Conservation (phyloP, 2,888 invertebrate genomes). For the Laothoe populi region DNA sequence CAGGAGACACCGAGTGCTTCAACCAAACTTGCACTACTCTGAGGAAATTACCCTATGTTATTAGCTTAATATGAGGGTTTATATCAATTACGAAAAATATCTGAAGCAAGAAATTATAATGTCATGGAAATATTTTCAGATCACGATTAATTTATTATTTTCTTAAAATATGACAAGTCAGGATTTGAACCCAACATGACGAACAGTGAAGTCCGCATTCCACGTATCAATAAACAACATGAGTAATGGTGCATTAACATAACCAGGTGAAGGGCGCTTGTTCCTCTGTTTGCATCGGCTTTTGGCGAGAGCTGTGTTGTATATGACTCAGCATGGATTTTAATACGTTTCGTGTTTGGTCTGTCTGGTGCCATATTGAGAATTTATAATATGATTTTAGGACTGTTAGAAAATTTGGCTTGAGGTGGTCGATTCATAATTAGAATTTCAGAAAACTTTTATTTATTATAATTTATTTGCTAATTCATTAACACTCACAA, state of each 20-base stretch:
- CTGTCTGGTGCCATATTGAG: not conserved
- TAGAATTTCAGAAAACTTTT: no score
- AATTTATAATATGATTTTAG: not conserved
- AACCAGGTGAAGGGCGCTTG: slow-evolving; percentile 56
- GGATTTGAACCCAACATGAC: not conserved
- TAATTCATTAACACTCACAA: no score
- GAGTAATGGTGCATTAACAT: slow-evolving; percentile 51
- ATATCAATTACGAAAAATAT: no score
- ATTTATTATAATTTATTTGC: no score
- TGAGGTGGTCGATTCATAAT: no score
- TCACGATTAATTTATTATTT: not conserved
- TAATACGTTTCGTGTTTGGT: not conserved
- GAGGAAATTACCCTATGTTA: no score
- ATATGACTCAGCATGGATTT: slow-evolving; percentile 26
- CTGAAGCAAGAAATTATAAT: no score
- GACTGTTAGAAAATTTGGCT: not conserved
- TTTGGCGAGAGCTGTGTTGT: slow-evolving; percentile 30
- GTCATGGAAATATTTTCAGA: no score
- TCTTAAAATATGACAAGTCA: not conserved
- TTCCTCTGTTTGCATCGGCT: slow-evolving; percentile 40
- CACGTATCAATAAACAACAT: slow-evolving; percentile 37
- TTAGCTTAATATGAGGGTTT: no score
- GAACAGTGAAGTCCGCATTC: slow-evolving; percentile 20
- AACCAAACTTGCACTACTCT: no score
- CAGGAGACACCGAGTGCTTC: no score